phyloP scores from a whole-genome alignment of 2,797 vertebrate genomes.

The Nannoperca obscura region DNA sequence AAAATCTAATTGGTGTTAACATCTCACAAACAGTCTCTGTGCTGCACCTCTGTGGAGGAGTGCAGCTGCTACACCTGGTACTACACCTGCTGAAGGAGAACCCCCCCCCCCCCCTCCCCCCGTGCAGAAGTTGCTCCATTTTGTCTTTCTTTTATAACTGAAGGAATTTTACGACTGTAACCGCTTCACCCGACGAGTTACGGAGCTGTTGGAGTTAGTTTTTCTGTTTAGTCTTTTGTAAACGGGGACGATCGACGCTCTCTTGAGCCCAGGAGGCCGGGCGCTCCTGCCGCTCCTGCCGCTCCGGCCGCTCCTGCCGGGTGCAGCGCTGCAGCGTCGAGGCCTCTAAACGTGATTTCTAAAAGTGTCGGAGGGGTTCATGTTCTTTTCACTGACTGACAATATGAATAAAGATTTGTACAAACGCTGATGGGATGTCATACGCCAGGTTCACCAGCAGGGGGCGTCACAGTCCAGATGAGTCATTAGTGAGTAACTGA shows the following conservation, averaged over 20 bases:
- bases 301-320: too few species aligned
- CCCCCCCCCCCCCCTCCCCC: background rate
- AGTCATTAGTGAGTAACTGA: background rate
- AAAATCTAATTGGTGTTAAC: background rate
- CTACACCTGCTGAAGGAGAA: conserved; percentile 10
- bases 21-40: background rate
- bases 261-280: too few species aligned
- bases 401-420: conserved; percentile 82
- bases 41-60: background rate
- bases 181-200: conserved; percentile 15
- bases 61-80: background rate
- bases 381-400: conserved; percentile 73
- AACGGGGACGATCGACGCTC: conserved; percentile 61
- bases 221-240: conserved; percentile 46
- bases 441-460: conserved; percentile 52
- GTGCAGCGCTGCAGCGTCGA: background rate
- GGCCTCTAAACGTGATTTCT: conserved; percentile 68
- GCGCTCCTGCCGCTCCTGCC: too few species aligned
- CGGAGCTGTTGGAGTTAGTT: background rate
- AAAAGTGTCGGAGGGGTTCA: conserved; percentile 45
- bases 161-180: conserved; percentile 58
- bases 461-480: conserved; percentile 9
- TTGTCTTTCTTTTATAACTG: conserved; percentile 8
- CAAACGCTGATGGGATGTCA: conserved; percentile 56
- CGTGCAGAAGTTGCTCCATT: background rate